phyloP scores from a whole-genome alignment of 1,140 invertebrate species.

The Arion vulgaris region DNA sequence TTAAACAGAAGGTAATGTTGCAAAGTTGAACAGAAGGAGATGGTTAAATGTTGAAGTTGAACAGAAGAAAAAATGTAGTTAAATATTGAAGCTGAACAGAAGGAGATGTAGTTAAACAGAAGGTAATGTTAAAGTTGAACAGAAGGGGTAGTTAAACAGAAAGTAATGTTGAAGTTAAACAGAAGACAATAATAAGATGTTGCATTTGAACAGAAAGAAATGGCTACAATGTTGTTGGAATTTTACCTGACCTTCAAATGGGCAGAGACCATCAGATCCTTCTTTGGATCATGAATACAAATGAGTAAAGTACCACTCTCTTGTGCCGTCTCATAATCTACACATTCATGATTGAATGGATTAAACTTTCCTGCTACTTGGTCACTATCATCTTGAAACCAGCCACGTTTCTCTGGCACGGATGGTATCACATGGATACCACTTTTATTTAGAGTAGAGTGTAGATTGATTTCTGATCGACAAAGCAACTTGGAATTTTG shows the following conservation, averaged over 20 bases:
- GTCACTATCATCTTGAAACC: not conserved
- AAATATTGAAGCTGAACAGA: too few relatives aligned
- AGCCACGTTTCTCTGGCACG: not conserved
- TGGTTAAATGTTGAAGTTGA: too few relatives aligned
- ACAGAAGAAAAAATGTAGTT: too few relatives aligned
- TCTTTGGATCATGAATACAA: slow-evolving; percentile 28
- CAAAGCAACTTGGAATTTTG: not conserved
- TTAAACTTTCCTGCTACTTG: not conserved
- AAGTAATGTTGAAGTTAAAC: too few relatives aligned
- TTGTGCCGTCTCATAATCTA: not conserved
- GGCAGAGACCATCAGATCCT: slow-evolving; percentile 29
- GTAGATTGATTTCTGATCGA: not conserved
- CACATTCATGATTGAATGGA: slow-evolving; percentile 8
- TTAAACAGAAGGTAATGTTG: too few relatives aligned
- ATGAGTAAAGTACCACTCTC: not conserved
- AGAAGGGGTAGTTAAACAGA: too few relatives aligned
- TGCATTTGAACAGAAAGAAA: too few relatives aligned
- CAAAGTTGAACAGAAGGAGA: too few relatives aligned
- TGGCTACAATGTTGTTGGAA: not conserved
- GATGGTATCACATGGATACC: slow-evolving; percentile 17
- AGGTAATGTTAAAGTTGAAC: too few relatives aligned
- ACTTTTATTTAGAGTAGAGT: not conserved
- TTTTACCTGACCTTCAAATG: slow-evolving; percentile 22
- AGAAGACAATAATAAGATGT: too few relatives aligned
- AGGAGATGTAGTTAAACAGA: too few relatives aligned